These are phyloP conservation scores for Xenopus tropicalis DNA, from an alignment of 2,113 vertebrate genomes.

Conservation along the genomic window UCB_Xtro_10.0 CM004444.2:141979501-141980000, in stretches of 20 bases:
- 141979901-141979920: conserved; percentile 12
- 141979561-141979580: background rate
- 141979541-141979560: background rate
- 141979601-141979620: background rate
- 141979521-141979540: background rate
- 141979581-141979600: background rate
- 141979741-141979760: background rate
- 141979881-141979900: conserved; percentile 3
- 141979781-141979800: conserved; percentile 15
- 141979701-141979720: too few relatives aligned
- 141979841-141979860: background rate
- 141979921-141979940: conserved; percentile 40
- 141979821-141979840: background rate
- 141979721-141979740: too few relatives aligned
- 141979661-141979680: background rate
- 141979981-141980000: conserved; percentile 26
- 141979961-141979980: conserved; percentile 36
- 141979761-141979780: background rate
- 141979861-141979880: background rate
- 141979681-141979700: background rate
- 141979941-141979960: conserved; percentile 36
- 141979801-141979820: conserved; percentile 16
- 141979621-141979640: background rate
- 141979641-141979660: background rate
- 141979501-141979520: too few relatives aligned